Percentiles rank a stretch among this genome's conserved stretches.
Conservation (phyloP, 2,888 invertebrate genomes). For the Glyphotaelius pellucidus region DNA sequence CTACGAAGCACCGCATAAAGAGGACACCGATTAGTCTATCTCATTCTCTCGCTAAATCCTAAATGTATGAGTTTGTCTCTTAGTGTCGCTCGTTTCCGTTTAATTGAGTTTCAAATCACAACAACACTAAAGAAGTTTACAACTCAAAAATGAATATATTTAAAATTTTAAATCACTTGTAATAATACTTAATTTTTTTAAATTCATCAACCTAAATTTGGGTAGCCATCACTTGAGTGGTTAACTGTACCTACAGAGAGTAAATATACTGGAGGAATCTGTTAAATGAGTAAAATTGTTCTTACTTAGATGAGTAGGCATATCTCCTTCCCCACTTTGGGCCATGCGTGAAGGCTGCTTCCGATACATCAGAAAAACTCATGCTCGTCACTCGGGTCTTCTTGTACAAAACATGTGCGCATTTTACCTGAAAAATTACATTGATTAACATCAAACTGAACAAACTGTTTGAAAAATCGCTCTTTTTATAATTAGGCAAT, state of each 20-base stretch:
- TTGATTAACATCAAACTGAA: not conserved
- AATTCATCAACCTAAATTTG: no score
- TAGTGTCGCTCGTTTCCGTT: no score
- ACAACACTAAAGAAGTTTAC: no score
- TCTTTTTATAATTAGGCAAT: not conserved
- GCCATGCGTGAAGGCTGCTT: slow-evolving; percentile 87
- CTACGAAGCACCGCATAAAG: no score
- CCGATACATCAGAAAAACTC: slow-evolving; percentile 92
- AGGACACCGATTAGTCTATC: no score
- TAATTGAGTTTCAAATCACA: no score
- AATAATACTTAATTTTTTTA: no score
- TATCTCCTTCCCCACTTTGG: slow-evolving; percentile 82
- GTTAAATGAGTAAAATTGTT: slow-evolving; percentile 3
- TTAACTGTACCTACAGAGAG: not conserved
- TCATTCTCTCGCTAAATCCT: no score
- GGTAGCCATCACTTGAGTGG: not conserved
- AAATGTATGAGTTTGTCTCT: no score
- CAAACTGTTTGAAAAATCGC: not conserved
- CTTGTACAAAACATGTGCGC: slow-evolving; percentile 88
- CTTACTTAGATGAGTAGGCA: slow-evolving; percentile 81
- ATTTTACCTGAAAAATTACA: slow-evolving; percentile 81
- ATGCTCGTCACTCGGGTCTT: slow-evolving; percentile 84
- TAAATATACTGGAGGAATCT: not conserved
- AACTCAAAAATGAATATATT: no score
- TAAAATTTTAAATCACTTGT: no score